These are phyloP conservation scores for Zosterops borbonicus DNA, from an alignment of 2,113 vertebrate species.

Conservation along the genomic window DNA sequence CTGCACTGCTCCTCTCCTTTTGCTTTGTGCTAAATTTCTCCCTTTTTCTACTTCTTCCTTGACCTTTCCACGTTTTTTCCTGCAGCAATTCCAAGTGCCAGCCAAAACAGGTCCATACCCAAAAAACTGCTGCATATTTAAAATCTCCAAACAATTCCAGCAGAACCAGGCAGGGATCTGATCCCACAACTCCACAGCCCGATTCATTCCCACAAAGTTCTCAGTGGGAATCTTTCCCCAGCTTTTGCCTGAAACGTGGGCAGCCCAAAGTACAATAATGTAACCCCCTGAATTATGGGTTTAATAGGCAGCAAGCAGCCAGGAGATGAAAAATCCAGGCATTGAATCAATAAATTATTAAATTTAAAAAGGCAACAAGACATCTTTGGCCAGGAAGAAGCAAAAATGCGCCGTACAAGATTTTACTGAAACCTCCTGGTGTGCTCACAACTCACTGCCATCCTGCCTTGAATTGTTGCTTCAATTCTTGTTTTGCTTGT, in stretches of 20 bases:
- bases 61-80: not conserved
- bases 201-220: not conserved
- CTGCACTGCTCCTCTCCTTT: not conserved
- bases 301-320: slow-evolving; percentile 36
- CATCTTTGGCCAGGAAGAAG: not conserved
- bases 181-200: not conserved
- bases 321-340: not conserved
- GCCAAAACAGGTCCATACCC: not conserved
- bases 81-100: not conserved
- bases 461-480: slow-evolving; percentile 49
- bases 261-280: not conserved
- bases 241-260: not conserved
- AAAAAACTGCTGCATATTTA: not conserved
- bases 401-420: not conserved
- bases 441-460: not conserved
- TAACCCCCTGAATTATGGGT: slow-evolving; percentile 43
- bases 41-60: not conserved
- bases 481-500: slow-evolving; percentile 59
- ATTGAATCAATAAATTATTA: slow-evolving; percentile 44
- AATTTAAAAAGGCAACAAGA: not conserved
- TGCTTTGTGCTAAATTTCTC: not conserved
- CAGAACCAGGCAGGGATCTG: not conserved
- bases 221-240: not conserved
- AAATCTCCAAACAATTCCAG: not conserved
- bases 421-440: slow-evolving; percentile 10